Conservation (phyloP, 2,113 vertebrate species). For the Motacilla tschutschensis region DNA sequence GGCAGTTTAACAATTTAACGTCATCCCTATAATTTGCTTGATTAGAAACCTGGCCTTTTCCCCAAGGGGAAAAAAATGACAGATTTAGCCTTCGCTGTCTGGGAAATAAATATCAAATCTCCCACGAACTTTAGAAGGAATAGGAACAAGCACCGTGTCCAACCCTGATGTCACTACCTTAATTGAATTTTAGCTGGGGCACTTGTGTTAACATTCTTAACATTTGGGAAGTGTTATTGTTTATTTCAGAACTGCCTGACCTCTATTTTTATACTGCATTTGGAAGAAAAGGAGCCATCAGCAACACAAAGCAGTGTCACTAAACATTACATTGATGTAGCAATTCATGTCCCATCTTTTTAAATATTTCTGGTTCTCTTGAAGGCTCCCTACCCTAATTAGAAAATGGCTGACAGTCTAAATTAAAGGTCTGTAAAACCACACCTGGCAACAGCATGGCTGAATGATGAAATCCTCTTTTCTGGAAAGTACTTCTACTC, state of each 20-base stretch:
- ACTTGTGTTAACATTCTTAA: neutral
- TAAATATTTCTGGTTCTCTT: neutral
- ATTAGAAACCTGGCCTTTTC: constrained; percentile 60
- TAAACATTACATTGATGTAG: neutral
- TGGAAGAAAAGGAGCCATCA: neutral
- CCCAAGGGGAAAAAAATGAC: neutral
- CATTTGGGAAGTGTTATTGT: constrained; percentile 6
- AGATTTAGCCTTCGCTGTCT: constrained; percentile 31
- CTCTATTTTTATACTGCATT: neutral
- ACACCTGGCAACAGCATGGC: neutral
- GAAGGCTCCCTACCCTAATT: neutral
- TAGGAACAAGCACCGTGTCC: neutral
- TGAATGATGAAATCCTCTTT: neutral
- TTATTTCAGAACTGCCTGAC: constrained; percentile 3
- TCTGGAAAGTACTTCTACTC: neutral
- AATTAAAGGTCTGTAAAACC: neutral
- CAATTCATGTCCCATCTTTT: neutral
- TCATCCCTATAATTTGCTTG: constrained; percentile 50
- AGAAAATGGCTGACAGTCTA: neutral
- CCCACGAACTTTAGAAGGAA: neutral
- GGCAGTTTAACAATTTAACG: constrained; percentile 42
- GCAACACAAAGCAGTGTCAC: neutral
- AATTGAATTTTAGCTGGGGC: constrained; percentile 11
- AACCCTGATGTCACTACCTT: neutral
- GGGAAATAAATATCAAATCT: constrained; percentile 11